Conservation (phyloP, 2,888 invertebrate genomes). For the Dorcus hopei region DNA sequence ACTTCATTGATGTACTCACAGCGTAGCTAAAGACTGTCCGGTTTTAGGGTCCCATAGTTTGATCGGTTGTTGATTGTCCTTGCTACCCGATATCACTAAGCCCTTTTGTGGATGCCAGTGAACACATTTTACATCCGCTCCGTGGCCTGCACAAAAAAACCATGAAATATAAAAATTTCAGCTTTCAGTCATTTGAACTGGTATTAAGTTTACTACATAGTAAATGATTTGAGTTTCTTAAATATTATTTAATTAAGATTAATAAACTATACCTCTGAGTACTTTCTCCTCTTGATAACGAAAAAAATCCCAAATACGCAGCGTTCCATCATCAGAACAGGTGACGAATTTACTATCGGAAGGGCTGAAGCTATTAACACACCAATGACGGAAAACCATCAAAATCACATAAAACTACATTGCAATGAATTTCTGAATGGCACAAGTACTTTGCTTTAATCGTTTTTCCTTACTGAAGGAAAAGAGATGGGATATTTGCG, state of each 20-base stretch:
- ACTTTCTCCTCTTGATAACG: slow-evolving; percentile 95
- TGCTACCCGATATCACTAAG: slow-evolving; percentile 95
- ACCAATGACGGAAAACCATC: slow-evolving; percentile 20
- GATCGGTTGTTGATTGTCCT: slow-evolving; percentile 99
- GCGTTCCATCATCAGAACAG: slow-evolving; percentile 98
- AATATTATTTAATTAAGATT: not conserved
- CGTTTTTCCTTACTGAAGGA: too few relatives aligned
- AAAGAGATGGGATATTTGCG: too few relatives aligned
- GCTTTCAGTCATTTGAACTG: not conserved
- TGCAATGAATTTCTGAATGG: slow-evolving; percentile 11
- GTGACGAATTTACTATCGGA: slow-evolving; percentile 98
- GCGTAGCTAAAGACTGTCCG: slow-evolving; percentile 89
- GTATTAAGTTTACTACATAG: not conserved
- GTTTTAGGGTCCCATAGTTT: slow-evolving; percentile 99
- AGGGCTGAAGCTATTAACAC: slow-evolving; percentile 86
- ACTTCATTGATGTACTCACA: slow-evolving; percentile 57
- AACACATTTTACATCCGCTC: slow-evolving; percentile 98
- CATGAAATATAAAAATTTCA: not conserved
- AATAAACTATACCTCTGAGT: slow-evolving; percentile 61
- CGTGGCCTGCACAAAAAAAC: slow-evolving; percentile 68
- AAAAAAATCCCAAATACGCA: slow-evolving; percentile 98
- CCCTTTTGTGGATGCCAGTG: slow-evolving; percentile 99
- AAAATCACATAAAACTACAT: slow-evolving; percentile 11
- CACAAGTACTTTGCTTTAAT: slow-evolving; percentile 17
- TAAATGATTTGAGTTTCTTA: too few relatives aligned